These are phyloP conservation scores for Drosophila littoralis DNA, from an alignment of 1,140 invertebrate genomes.

Conservation along the genomic window DNA sequence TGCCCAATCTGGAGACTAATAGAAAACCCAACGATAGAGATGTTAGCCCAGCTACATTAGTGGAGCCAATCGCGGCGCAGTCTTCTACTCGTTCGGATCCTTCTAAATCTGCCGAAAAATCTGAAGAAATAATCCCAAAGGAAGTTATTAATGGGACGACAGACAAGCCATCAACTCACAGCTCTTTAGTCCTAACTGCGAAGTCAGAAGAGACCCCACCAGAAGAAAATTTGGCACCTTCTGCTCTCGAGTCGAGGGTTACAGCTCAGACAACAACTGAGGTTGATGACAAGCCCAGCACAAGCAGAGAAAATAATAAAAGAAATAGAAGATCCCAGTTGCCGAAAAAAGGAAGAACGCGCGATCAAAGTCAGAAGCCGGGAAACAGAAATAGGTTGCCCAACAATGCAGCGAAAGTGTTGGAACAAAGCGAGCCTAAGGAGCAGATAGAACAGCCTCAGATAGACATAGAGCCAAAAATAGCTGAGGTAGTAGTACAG, in stretches of 20 bases:
- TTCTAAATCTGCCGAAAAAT: not conserved
- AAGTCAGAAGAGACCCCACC: not conserved
- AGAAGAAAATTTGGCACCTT: too few species aligned
- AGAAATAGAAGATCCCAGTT: constrained; percentile 48
- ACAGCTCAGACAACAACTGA: not conserved
- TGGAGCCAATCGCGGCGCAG: not conserved
- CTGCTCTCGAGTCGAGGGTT: too few species aligned
- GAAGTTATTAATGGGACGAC: not conserved
- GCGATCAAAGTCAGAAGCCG: constrained; percentile 64
- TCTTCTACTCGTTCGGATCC: too few species aligned
- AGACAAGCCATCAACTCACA: too few species aligned
- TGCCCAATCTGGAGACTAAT: too few species aligned
- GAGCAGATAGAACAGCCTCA: not conserved
- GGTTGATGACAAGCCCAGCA: constrained; percentile 52
- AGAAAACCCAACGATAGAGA: too few species aligned
- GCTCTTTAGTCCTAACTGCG: too few species aligned
- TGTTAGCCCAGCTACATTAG: not conserved
- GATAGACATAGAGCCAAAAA: not conserved
- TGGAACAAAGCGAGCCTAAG: not conserved
- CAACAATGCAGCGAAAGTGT: not conserved
- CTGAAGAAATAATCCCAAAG: not conserved
- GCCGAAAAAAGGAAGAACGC: constrained; percentile 33
- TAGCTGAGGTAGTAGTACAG: not conserved
- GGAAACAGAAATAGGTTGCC: constrained; percentile 27
- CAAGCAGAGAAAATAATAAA: constrained; percentile 48